Conservation (phyloP, 2,113 vertebrate genomes). For the Cricetomys ansorgei region DNA sequence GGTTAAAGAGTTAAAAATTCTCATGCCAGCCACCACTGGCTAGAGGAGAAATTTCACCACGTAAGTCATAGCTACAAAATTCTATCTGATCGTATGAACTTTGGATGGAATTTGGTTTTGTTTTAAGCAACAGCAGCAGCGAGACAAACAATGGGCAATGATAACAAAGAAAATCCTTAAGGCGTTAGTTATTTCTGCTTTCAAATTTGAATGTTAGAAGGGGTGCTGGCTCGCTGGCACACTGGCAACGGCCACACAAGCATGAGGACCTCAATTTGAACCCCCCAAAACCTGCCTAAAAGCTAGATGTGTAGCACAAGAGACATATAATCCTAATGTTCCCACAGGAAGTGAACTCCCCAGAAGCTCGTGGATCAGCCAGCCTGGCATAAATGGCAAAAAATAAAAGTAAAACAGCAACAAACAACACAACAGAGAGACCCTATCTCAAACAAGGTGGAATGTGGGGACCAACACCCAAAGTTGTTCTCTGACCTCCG, state of each 20-base stretch:
- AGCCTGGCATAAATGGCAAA: too few relatives aligned
- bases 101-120: not conserved
- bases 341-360: not conserved
- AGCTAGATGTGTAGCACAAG: not conserved
- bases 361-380: not conserved
- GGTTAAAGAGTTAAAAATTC: constrained; percentile 46
- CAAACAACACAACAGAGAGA: not conserved
- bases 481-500: not conserved
- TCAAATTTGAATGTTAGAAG: constrained; percentile 19
- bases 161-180: constrained; percentile 16
- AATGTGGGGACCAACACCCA: not conserved
- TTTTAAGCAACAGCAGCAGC: constrained; percentile 42
- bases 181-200: constrained; percentile 42
- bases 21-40: not conserved
- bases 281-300: not conserved
- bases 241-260: too few relatives aligned
- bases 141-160: not conserved
- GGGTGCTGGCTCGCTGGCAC: not conserved
- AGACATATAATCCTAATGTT: too few relatives aligned
- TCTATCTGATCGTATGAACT: constrained; percentile 44
- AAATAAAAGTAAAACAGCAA: not conserved
- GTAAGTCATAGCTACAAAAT: constrained; percentile 45
- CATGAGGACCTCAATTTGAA: not conserved
- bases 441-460: not conserved
- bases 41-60: constrained; percentile 55